A percentile compares a stretch with the other conserved stretches of the same genome.
phyloP scores from a whole-genome alignment of 92 coral and sea anemone species.

The Umimayanthus kanabou region DNA sequence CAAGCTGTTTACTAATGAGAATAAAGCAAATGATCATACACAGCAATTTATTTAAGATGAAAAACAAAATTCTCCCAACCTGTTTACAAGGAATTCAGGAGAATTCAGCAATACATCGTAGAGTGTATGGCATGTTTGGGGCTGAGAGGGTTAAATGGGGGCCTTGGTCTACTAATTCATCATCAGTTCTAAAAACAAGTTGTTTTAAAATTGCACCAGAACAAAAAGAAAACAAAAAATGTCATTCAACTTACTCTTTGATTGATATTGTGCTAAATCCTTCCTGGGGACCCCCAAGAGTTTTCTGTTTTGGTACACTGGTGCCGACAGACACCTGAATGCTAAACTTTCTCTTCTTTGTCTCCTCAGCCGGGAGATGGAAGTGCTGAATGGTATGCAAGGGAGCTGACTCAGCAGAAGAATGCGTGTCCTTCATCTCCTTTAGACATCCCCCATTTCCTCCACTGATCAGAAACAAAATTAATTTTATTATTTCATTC shows the following conservation, averaged over 20 bases:
- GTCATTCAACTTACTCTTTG: conserved; percentile 56
- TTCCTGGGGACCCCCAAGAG: conserved; percentile 20
- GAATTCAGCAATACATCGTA: too few species aligned
- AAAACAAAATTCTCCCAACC: too few species aligned
- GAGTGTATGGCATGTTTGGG: too few species aligned
- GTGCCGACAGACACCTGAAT: conserved; percentile 59
- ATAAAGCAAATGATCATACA: too few species aligned
- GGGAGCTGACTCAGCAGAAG: conserved; percentile 40
- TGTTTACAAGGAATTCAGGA: too few species aligned
- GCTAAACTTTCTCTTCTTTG: conserved; percentile 53
- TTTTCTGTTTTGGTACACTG: conserved; percentile 16
- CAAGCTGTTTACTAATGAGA: too few species aligned
- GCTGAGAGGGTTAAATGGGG: too few species aligned
- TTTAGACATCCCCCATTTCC: conserved; percentile 33
- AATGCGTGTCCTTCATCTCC: conserved; percentile 49
- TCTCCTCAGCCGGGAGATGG: conserved; percentile 47
- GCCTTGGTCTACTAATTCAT: too few species aligned
- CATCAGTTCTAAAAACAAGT: too few species aligned
- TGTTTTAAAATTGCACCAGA: too few species aligned
- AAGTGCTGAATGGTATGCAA: conserved; percentile 73
- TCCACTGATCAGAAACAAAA: conserved; percentile 45
- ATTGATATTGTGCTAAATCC: conserved; percentile 68
- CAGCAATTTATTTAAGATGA: too few species aligned
- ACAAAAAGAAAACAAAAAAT: background rate
- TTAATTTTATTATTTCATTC: too few species aligned